Conservation (phyloP, 1,140 invertebrate species). For the Tetragonula clypearis region DNA sequence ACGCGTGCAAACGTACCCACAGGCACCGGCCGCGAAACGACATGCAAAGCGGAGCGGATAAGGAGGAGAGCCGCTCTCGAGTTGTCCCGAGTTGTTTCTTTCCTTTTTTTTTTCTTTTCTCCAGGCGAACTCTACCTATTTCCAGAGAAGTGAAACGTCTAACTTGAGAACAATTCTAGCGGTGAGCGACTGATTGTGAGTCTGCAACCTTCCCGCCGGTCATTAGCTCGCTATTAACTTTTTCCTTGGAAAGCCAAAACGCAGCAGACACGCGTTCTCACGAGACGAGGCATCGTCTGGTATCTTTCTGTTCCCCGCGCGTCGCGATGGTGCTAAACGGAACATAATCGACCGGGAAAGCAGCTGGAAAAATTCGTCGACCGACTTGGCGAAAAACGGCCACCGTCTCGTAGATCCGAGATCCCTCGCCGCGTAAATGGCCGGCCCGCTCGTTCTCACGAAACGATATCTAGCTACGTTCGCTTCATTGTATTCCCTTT, state of each 20-base stretch:
- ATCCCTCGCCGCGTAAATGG: conserved; percentile 19
- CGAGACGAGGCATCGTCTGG: conserved; percentile 8
- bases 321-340: conserved; percentile 41
- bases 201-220: not conserved
- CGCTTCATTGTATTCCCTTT: conserved; percentile 57
- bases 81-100: too few relatives aligned
- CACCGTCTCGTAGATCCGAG: not conserved
- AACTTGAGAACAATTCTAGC: not conserved
- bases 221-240: conserved; percentile 24
- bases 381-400: conserved; percentile 11
- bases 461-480: not conserved
- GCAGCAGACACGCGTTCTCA: conserved; percentile 29
- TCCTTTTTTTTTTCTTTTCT: not conserved
- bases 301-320: not conserved
- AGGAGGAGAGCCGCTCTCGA: not conserved
- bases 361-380: conserved; percentile 15
- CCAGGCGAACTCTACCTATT: not conserved
- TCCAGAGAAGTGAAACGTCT: not conserved
- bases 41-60: not conserved
- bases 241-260: conserved; percentile 4
- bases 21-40: too few relatives aligned
- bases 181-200: not conserved
- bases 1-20: too few relatives aligned
- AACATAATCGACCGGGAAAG: conserved; percentile 28
- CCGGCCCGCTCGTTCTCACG: conserved; percentile 25